Base-by-base conservation (phyloP, 2,113 vertebrate genomes). In the Pollachius pollachius region DNA sequence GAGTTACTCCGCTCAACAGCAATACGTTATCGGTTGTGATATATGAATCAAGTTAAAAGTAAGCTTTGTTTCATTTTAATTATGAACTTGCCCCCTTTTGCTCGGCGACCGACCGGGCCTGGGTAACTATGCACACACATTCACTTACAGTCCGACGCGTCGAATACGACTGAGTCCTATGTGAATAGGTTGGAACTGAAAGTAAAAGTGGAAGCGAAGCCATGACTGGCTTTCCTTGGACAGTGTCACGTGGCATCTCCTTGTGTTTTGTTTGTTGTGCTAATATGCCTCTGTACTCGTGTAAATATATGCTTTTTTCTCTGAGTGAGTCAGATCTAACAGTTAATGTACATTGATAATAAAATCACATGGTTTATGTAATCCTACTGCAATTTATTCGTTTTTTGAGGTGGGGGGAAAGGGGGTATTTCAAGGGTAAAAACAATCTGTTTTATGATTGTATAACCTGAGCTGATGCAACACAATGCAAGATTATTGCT, bases 301-400 rank as follows among this genome's bases (percentile, higher is more conserved):
- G 89, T 90, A 90, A 87, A 90, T 90, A 90, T 78, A 77, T 79
- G 84, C 81, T 78, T 85, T 82, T 73, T 75, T 85, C 81, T 82
- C 72, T 79, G 81, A 84, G 84, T 86, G 85, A 80, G 74, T 83
- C 80, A 70, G 77, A 81, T 82, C 82, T 81, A 86, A 86, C 76
- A 74, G 75, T 89, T 86, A 87, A 88, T 89, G 83, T 89, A 89
- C 89, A 90, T 85, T 90, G 82, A 84, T 80, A 90, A 90, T 89
- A 89, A 90, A 89, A 88, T 87, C 82, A 85, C 80, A 84, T 85
- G 85, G 74, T 90, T 90, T 88, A 90, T 86, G 83, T 88, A 88
- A 77, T 68, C 59, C 5, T 18, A 57, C 58, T 77, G 80, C 56
- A 77, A 60, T 52, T 52, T 17, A 66, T 71, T 81, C 18, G 81